Base-by-base conservation (phyloP, 2,113 vertebrate species). In the Sinosuthora webbiana region DNA sequence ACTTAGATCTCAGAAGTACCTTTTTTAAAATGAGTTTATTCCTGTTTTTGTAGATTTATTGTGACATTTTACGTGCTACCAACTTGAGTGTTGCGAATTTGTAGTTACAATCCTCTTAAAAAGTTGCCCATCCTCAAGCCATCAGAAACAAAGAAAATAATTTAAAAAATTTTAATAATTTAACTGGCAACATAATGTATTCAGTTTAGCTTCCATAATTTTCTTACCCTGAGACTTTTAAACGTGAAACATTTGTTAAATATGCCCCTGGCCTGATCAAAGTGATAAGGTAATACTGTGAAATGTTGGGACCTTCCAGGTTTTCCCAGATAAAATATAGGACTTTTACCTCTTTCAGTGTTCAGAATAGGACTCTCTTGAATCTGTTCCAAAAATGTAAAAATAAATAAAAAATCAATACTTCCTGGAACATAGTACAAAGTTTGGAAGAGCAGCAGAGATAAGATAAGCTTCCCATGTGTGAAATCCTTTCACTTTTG, bases 341-440 rank as follows among this genome's bases (percentile, higher is more conserved):
- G 88, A 82, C 90, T 49, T 96, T 95, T 86, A 95, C 71, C 91
- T 87, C 53, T 95, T 93, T 60, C 88, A 83, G 3, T 82, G 74
- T 73, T 85, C 78, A 74, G 85, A 90, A 88, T 93, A 60, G 33
- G 41, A 70, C 44, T 55, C 79, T 57, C 79, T 91, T 95, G 89
- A 94, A 94, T 94, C 82, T 92, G 33, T 93, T 94, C 95, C 94
- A 95, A 90, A 95, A 95, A 96, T 63, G 81, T 90, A 94, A 94
- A 94, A 94, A 96, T 95, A 95, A 93, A 92, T 94, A 57, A 96
- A 90, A 96, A 95, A 93, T 79, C 89, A 82, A 91, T 95, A 31
- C 76, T 96, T 93, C 97, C 42, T 87, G 93, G 97, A 97, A 97
- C 33, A 62, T 84, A 88, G 97, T 95, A 94, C 96, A 95, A 96